phyloP scores from a whole-genome alignment of 2,113 vertebrate genomes.

The Tursiops truncatus region DNA sequence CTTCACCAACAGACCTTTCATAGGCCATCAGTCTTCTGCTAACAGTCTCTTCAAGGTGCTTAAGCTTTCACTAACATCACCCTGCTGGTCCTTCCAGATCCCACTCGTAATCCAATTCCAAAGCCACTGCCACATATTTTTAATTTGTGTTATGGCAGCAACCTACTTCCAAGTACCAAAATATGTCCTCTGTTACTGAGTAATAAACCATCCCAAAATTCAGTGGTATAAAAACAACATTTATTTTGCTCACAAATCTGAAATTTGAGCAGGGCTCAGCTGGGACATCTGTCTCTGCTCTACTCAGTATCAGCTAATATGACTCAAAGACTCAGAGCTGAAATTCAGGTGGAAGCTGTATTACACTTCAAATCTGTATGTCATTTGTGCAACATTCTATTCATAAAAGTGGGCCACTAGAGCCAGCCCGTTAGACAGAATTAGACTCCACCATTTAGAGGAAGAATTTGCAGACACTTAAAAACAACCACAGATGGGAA shows the following conservation, averaged over 20 bases:
- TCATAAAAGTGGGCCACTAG: not conserved
- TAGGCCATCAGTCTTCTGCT: not conserved
- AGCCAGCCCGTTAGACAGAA: not conserved
- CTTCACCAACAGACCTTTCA: not conserved
- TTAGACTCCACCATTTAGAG: not conserved
- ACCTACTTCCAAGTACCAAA: not conserved
- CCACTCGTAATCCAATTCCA: not conserved
- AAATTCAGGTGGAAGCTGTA: not conserved
- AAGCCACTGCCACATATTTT: not conserved
- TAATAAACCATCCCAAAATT: not conserved
- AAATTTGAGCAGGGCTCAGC: not conserved
- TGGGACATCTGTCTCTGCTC: not conserved
- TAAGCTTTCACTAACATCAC: not conserved
- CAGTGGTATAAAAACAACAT: not conserved
- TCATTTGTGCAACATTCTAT: not conserved
- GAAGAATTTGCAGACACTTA: not conserved
- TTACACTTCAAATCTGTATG: not conserved
- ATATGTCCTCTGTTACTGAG: not conserved
- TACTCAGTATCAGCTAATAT: not conserved
- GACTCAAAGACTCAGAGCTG: not conserved
- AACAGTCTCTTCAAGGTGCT: not conserved
- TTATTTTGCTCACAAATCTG: not conserved
- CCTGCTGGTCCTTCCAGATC: not conserved
- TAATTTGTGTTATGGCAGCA: not conserved
- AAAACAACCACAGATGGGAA: not conserved